These are phyloP conservation scores for Druceiella hillmani DNA, from an alignment of 2,888 invertebrate genomes.

Conservation along the genomic window DNA sequence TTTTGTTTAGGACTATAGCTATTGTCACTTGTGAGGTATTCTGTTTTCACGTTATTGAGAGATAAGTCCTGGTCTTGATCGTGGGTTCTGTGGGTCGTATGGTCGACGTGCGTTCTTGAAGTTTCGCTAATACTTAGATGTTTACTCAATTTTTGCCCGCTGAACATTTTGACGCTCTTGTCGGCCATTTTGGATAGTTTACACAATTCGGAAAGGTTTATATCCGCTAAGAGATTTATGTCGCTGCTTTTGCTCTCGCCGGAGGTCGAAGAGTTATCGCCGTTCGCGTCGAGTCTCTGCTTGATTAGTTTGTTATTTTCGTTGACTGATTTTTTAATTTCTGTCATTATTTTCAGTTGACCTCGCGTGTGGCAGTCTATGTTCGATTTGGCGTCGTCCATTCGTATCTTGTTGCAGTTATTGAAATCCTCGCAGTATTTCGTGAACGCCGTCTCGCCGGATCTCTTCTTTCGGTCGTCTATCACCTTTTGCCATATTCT, in stretches of 20 bases:
- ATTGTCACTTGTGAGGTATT: too few species aligned
- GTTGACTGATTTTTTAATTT: slow-evolving; percentile 42
- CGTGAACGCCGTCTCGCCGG: slow-evolving; percentile 42
- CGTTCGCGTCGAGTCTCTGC: slow-evolving; percentile 33
- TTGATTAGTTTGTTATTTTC: slow-evolving; percentile 47
- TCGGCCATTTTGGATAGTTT: slow-evolving; percentile 47
- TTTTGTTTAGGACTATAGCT: not conserved
- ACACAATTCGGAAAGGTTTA: slow-evolving; percentile 44
- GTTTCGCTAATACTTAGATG: too few species aligned
- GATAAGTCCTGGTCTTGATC: too few species aligned
- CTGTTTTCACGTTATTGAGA: too few species aligned
- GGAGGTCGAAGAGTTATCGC: slow-evolving; percentile 25
- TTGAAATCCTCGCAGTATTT: slow-evolving; percentile 36
- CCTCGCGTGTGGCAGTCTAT: slow-evolving; percentile 32
- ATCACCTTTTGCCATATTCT: slow-evolving; percentile 58
- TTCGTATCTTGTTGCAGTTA: slow-evolving; percentile 23
- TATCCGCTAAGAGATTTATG: slow-evolving; percentile 40
- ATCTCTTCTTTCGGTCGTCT: slow-evolving; percentile 55
- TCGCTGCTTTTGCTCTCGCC: slow-evolving; percentile 25
- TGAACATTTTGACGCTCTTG: slow-evolving; percentile 40
- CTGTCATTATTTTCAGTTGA: slow-evolving; percentile 39
- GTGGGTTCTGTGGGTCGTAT: too few species aligned
- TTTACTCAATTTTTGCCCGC: slow-evolving; percentile 35
- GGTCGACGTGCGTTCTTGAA: too few species aligned
- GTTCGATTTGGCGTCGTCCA: slow-evolving; percentile 9